phyloP scores from a whole-genome alignment of 2,797 vertebrate genomes.

The Eremophila alpestris region DNA sequence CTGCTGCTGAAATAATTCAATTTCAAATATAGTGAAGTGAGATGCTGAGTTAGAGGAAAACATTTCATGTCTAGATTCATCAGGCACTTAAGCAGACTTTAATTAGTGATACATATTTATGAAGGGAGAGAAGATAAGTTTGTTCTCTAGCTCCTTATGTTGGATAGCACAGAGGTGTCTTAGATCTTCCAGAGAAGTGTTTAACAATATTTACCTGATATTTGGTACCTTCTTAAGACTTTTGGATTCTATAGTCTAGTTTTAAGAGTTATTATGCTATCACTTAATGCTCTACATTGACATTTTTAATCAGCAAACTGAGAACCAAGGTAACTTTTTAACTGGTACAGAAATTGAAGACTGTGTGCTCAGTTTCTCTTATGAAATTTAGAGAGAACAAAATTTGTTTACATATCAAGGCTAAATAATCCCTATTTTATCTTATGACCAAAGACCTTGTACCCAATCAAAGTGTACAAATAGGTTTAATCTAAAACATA shows the following conservation, averaged over 20 bases:
- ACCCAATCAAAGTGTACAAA: accelerated
- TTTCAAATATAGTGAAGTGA: background rate
- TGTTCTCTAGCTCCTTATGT: background rate
- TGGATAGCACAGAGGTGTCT: background rate
- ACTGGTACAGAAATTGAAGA: background rate
- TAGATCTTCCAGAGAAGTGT: background rate
- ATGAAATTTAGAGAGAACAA: background rate
- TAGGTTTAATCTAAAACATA: background rate
- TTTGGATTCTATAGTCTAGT: background rate
- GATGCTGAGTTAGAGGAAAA: background rate
- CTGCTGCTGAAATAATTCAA: background rate
- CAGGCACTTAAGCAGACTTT: background rate
- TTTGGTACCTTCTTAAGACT: background rate
- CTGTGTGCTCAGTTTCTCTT: background rate
- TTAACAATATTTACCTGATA: background rate
- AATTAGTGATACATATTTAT: background rate
- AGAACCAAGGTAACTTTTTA: background rate
- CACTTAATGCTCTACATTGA: background rate
- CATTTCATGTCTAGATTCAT: background rate
- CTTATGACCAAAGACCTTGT: background rate
- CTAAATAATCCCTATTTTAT: background rate
- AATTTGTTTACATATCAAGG: background rate
- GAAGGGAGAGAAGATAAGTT: background rate
- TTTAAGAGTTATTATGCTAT: background rate
- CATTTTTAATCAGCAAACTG: background rate